A percentile compares a stretch with the other conserved stretches of the same genome.
These are phyloP conservation scores for Cydia strobilella DNA, from an alignment of 1,140 invertebrate genomes.

Conservation along the genomic window DNA sequence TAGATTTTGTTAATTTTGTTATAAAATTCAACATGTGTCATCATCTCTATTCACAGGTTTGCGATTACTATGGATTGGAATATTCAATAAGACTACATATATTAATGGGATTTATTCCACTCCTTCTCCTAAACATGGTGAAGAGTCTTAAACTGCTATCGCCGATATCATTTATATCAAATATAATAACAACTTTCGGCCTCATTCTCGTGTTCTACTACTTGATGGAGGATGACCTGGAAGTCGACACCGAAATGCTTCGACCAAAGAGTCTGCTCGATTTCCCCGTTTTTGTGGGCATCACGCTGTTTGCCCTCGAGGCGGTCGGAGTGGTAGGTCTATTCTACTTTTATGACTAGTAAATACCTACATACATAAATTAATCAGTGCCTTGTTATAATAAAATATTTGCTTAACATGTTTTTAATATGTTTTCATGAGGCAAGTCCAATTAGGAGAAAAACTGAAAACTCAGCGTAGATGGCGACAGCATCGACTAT, in stretches of 20 bases:
- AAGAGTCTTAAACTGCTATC: conserved; percentile 87
- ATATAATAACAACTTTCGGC: conserved; percentile 83
- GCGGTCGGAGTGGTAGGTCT: conserved; percentile 87
- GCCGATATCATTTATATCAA: conserved; percentile 87
- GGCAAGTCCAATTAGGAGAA: not conserved
- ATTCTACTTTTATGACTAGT: conserved; percentile 53
- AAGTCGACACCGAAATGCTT: conserved; percentile 68
- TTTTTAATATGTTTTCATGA: no score
- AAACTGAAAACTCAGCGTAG: not conserved
- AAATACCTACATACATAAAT: conserved; percentile 61
- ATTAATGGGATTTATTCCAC: conserved; percentile 83
- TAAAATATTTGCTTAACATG: no score
- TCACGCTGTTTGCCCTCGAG: conserved; percentile 90
- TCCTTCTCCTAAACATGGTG: conserved; percentile 87
- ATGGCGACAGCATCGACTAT: not conserved
- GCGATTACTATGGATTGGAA: conserved; percentile 51
- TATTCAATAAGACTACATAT: conserved; percentile 81
- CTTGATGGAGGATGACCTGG: conserved; percentile 81
- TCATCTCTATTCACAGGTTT: conserved; percentile 58
- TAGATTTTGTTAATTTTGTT: no score
- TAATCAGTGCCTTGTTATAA: not conserved
- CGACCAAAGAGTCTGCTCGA: conserved; percentile 69
- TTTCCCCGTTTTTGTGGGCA: conserved; percentile 87
- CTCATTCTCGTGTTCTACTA: conserved; percentile 87
- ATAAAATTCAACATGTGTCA: no score